Evolutionary conservation across 2,113 vertebrate species (phyloP), one percentile per base, ranked within the genome.

Genomic region (Brevimyrus niger): DNA sequence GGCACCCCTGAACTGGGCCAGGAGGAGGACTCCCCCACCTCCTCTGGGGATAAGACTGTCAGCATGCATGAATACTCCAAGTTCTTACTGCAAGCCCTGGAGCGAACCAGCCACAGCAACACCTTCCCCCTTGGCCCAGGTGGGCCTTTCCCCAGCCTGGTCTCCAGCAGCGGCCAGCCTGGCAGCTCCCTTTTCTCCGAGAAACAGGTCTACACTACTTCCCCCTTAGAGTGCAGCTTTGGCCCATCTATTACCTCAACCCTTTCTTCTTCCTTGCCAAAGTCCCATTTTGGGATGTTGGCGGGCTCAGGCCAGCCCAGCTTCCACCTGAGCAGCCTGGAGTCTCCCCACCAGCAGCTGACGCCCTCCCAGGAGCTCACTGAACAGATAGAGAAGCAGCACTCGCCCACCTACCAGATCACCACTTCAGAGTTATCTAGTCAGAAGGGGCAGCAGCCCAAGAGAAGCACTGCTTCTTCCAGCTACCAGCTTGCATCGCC

Each of bases 351-450:
- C 96, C 98, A 99, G 96, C 98, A 99, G 96, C 96, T 99, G 94
- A 99, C 98, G 90, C 98, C 98, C 80, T 99, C 98, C 91, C 98
- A 99, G 96, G 98, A 99, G 97, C 96, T 99, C 93, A 98, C 98
- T 13, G 98, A 99, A 91, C 98, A 99, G 95, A 95, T 99, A 87
- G 98, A 99, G 94, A 98, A 98, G 0, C 97, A 98, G 95, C 96
- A 97, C 92, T 97, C 98, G 0, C 97, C 97, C 0, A 95, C 94
- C 92, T 99, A 97, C 95, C 96, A 96, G 94, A 95, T 98, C 0
- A 94, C 97, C 91, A 96, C 97, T 95, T 97, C 99, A 96, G 98
- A 99, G 93, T 94, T 99, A 94, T 94, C 93, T 88, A 95, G 96
- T 92, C 96, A 98, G 94, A 99, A 99, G 95, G 97, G 97, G 94